These are phyloP conservation scores for Hemithea aestivaria DNA, from an alignment of 2,888 invertebrate species.

Conservation along the genomic window DNA sequence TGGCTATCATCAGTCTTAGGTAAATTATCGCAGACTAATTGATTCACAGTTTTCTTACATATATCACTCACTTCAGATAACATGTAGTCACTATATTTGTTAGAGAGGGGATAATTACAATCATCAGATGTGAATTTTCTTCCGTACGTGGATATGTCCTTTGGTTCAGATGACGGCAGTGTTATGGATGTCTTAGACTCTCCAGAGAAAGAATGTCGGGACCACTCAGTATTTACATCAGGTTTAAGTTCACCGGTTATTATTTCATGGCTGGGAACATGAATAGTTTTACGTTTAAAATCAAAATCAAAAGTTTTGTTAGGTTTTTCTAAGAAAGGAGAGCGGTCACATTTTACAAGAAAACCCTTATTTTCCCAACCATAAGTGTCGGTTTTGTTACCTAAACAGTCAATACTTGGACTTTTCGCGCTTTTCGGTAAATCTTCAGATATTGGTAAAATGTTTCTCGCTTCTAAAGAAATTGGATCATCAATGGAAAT, in stretches of 20 bases:
- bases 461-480: slow-evolving; percentile 56
- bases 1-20: slow-evolving; percentile 73
- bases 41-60: slow-evolving; percentile 59
- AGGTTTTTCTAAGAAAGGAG: slow-evolving; percentile 40
- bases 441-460: slow-evolving; percentile 40
- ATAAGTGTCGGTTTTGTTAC: slow-evolving; percentile 70
- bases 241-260: slow-evolving; percentile 39
- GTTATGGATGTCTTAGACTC: slow-evolving; percentile 59
- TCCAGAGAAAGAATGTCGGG: slow-evolving; percentile 59
- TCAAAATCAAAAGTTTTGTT: slow-evolving; percentile 41
- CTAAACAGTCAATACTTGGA: slow-evolving; percentile 62
- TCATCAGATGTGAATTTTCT: slow-evolving; percentile 55
- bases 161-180: slow-evolving; percentile 54
- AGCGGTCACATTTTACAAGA: slow-evolving; percentile 58
- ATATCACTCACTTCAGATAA: slow-evolving; percentile 63
- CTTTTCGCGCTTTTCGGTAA: slow-evolving; percentile 53
- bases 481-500: slow-evolving; percentile 73
- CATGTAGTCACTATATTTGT: slow-evolving; percentile 67
- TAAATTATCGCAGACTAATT: slow-evolving; percentile 60
- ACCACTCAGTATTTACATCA: slow-evolving; percentile 46
- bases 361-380: slow-evolving; percentile 78
- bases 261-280: slow-evolving; percentile 38
- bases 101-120: slow-evolving; percentile 58
- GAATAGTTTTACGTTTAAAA: slow-evolving; percentile 41
- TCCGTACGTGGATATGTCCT: slow-evolving; percentile 55